Evolutionary conservation across 1,140 invertebrate species (phyloP).

Genomic region (Lasaia peninsularis): DNA sequence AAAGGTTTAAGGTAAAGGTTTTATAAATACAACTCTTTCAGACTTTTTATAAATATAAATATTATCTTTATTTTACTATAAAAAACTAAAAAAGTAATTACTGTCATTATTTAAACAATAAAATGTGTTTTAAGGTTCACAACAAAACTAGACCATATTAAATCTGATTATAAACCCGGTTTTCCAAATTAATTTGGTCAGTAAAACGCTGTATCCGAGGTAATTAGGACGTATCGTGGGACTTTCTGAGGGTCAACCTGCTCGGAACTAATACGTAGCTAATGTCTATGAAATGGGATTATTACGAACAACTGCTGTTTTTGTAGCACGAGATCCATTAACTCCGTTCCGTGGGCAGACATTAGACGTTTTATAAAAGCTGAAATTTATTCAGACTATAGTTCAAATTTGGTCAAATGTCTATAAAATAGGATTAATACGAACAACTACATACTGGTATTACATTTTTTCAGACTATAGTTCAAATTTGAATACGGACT

Average conservation of each 20-base stretch:
- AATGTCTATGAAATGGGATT: conserved; percentile 20
- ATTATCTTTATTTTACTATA: too few species aligned
- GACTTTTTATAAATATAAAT: too few species aligned
- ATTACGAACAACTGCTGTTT: conserved; percentile 1
- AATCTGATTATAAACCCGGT: conserved; percentile 26
- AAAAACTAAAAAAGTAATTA: too few species aligned
- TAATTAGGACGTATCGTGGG: conserved; percentile 29
- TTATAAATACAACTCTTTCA: too few species aligned
- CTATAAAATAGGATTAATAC: too few species aligned
- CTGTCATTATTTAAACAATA: too few species aligned
- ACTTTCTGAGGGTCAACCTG: conserved; percentile 8
- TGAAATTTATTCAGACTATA: neutral
- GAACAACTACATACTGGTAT: too few species aligned
- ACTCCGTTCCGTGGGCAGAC: too few species aligned
- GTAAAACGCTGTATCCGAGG: conserved; percentile 19
- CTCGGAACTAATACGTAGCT: conserved; percentile 19
- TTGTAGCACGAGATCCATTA: conserved; percentile 1
- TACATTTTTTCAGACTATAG: too few species aligned
- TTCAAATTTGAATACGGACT: too few species aligned
- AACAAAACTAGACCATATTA: conserved; percentile 21
- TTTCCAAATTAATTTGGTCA: neutral
- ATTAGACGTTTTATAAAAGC: neutral
- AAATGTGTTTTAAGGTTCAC: neutral
- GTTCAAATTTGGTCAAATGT: too few species aligned
- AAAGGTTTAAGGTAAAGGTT: too few species aligned